phyloP scores from a whole-genome alignment of 2,113 vertebrate species.

The Barnardius zonarius region DNA sequence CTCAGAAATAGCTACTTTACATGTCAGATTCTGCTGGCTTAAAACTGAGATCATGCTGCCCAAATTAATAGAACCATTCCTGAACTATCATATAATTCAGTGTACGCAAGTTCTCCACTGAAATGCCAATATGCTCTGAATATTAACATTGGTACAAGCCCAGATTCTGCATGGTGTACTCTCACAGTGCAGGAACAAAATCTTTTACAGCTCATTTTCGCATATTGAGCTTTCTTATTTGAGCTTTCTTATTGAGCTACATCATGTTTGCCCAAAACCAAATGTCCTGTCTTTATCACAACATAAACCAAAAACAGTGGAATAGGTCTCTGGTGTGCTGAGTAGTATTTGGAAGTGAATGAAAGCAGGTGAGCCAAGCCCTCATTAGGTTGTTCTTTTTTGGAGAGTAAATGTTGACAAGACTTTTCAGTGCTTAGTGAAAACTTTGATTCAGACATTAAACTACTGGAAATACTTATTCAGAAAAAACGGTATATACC shows the following conservation, averaged over 20 bases:
- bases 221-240: not conserved
- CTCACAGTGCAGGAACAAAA: not conserved
- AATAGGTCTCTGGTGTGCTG: not conserved
- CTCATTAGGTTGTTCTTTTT: not conserved
- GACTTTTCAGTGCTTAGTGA: not conserved
- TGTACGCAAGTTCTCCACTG: not conserved
- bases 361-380: not conserved
- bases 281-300: not conserved
- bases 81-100: not conserved
- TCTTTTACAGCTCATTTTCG: not conserved
- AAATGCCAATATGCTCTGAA: not conserved
- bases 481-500: not conserved
- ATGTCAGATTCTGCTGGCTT: not conserved
- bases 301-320: not conserved
- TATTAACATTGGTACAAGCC: not conserved
- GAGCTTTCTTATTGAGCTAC: not conserved
- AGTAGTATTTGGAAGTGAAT: not conserved
- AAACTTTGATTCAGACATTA: not conserved
- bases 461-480: not conserved
- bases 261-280: not conserved
- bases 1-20: not conserved
- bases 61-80: not conserved
- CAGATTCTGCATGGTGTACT: not conserved
- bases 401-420: not conserved
- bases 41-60: not conserved